These are phyloP conservation scores for Coenonympha arcania DNA, from an alignment of 2,888 invertebrate genomes.

Conservation along the genomic window DNA sequence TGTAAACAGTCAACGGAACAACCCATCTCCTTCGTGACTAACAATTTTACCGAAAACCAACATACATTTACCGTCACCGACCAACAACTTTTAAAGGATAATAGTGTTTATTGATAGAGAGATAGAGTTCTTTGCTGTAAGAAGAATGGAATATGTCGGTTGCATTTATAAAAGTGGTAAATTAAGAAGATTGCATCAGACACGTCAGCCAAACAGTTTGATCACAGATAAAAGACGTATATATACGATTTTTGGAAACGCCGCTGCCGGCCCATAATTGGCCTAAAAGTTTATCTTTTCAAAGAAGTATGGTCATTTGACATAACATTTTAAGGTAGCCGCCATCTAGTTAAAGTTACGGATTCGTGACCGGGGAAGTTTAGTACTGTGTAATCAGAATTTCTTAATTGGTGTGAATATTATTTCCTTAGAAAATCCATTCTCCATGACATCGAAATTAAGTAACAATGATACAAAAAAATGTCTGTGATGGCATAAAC, in stretches of 20 bases:
- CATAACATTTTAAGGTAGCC: slow-evolving; percentile 49
- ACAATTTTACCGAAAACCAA: slow-evolving; percentile 47
- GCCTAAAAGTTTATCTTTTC: slow-evolving; percentile 64
- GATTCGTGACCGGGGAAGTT: slow-evolving; percentile 41
- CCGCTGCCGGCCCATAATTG: slow-evolving; percentile 64
- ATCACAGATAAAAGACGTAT: slow-evolving; percentile 58
- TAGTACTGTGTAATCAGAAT: slow-evolving; percentile 19
- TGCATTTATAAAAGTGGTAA: slow-evolving; percentile 32
- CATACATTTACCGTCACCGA: neutral
- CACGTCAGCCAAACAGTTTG: slow-evolving; percentile 59
- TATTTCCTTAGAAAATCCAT: neutral
- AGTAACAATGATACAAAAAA: too few species aligned
- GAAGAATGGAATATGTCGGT: neutral
- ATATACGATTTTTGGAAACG: slow-evolving; percentile 37
- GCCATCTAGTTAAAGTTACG: slow-evolving; percentile 43
- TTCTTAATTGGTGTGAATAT: slow-evolving; percentile 18
- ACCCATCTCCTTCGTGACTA: slow-evolving; percentile 58
- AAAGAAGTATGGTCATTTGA: slow-evolving; percentile 65
- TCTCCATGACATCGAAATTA: too few species aligned
- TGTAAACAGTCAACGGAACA: slow-evolving; percentile 55
- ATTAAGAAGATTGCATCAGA: slow-evolving; percentile 51
- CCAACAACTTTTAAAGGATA: neutral
- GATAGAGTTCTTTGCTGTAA: neutral
- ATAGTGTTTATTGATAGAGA: neutral
- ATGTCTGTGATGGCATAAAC: too few species aligned